Evolutionary conservation across 2,113 vertebrate species (phyloP).

Genomic region (Stegastes partitus): DNA sequence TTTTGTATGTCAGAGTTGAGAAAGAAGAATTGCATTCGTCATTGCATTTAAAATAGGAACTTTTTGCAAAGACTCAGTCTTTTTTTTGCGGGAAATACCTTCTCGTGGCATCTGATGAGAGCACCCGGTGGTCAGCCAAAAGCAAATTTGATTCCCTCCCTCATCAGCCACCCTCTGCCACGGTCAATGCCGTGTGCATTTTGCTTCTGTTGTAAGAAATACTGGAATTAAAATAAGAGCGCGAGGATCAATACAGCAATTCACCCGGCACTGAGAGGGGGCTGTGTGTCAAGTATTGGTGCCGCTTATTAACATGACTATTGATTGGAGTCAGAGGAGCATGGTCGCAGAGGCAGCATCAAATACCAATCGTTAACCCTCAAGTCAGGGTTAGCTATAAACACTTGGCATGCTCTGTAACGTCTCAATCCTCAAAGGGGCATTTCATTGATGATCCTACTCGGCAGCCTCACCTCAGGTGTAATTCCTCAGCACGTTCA

Average conservation of each 20-base stretch:
- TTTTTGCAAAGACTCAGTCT: slow-evolving; percentile 12
- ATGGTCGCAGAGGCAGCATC: slow-evolving; percentile 57
- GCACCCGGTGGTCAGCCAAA: slow-evolving; percentile 39
- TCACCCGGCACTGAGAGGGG: slow-evolving; percentile 71
- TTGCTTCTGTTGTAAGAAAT: slow-evolving; percentile 74
- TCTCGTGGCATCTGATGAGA: slow-evolving; percentile 22
- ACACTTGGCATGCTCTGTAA: slow-evolving; percentile 65
- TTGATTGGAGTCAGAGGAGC: slow-evolving; percentile 78
- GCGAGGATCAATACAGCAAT: slow-evolving; percentile 76
- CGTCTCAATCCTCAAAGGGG: slow-evolving; percentile 62
- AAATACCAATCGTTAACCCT: slow-evolving; percentile 76
- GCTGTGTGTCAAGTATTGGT: slow-evolving; percentile 71
- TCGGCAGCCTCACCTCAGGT: background rate
- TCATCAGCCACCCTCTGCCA: slow-evolving; percentile 48
- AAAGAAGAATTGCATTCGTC: slow-evolving; percentile 1
- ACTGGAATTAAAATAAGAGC: slow-evolving; percentile 78
- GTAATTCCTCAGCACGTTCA: slow-evolving; percentile 36
- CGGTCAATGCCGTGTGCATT: slow-evolving; percentile 72
- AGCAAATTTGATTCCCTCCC: slow-evolving; percentile 57
- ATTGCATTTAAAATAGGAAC: slow-evolving; percentile 14
- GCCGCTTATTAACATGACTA: slow-evolving; percentile 82
- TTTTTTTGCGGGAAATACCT: slow-evolving; percentile 10
- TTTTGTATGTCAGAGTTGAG: background rate
- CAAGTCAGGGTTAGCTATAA: slow-evolving; percentile 68
- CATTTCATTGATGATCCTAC: slow-evolving; percentile 38